A percentile compares a stretch with the other conserved stretches of the same genome.
Evolutionary conservation across 2,113 vertebrate species (phyloP).

Genomic region (Desmodus rotundus): DNA sequence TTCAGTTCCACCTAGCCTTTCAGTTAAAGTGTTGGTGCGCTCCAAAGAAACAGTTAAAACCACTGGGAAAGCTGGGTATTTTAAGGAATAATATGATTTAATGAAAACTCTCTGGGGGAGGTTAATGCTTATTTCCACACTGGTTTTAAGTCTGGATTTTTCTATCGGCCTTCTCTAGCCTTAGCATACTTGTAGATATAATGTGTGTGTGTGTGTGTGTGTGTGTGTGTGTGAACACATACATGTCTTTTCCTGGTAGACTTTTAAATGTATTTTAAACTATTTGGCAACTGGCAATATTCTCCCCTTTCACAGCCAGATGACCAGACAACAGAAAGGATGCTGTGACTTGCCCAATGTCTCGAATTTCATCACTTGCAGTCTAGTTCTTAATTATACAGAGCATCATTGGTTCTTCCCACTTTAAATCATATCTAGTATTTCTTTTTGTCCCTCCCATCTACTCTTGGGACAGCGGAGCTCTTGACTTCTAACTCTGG

Average conservation of each 20-base stretch:
- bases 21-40: neutral
- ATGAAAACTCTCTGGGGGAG: neutral
- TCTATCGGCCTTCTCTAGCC: neutral
- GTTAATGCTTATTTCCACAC: neutral
- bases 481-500: neutral
- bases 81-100: neutral
- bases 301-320: neutral
- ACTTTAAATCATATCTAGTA: neutral
- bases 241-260: neutral
- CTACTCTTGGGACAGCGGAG: neutral
- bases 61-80: neutral
- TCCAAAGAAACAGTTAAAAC: neutral
- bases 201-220: neutral
- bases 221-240: neutral
- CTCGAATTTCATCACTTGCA: neutral
- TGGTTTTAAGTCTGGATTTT: neutral
- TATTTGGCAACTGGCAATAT: neutral
- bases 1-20: neutral
- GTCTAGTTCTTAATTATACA: neutral
- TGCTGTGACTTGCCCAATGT: neutral
- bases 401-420: neutral
- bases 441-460: neutral
- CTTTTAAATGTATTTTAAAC: neutral
- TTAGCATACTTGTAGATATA: neutral
- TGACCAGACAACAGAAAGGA: neutral